Evolutionary conservation across 2,797 vertebrate species (phyloP), one percentile per base, ranked within the genome.

Genomic region (Phoxinus dragarum): DNA sequence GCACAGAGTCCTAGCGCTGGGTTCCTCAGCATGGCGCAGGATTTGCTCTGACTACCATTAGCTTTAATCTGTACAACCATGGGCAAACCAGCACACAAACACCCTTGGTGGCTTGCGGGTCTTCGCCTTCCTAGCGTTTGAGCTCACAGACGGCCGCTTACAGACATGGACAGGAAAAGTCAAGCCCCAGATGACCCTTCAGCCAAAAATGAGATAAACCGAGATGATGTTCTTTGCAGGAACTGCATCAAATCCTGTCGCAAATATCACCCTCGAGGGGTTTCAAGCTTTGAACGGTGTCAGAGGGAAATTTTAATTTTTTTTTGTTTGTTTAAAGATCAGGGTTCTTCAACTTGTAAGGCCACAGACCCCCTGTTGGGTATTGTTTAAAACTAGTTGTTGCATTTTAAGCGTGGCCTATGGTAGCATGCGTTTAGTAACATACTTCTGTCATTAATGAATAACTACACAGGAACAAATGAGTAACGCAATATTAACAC

Each of bases 61-160:
- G 85, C 80, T 88, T 87, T 90, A 89, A 90, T 90, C 89, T 86
- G 82, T 61, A 52, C 67, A 56, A 77, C 80, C 85, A 72, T 9
- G 68, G 72, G 88, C 52, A 69, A 64, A 89, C 76, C 84, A 61
- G 31, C 47, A 71, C 79, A 73, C 72, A 73, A 59, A 61, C 54
- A 38, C 42, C 47, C 77, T 78, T 19, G 59, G 12, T 47, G 42
- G 27, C 17, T 80, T 47, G 47, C 2, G 9, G 42, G 61, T 59
- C 75, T 74, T 74, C 10, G 42, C 56, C 59, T 44, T 64, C n/a
- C 34, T 40, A 38, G 74, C 40, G 19, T 66, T 81, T 64, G 72
- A 75, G 66, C 77, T 75, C 23, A 42, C 56, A 52, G 86, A 27
- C 66, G 10, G 19, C 6, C 11, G 17, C 34, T 68, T 56, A 79